Conservation (phyloP, 2,888 invertebrate species). For the Willowsia nigromaculata region DNA sequence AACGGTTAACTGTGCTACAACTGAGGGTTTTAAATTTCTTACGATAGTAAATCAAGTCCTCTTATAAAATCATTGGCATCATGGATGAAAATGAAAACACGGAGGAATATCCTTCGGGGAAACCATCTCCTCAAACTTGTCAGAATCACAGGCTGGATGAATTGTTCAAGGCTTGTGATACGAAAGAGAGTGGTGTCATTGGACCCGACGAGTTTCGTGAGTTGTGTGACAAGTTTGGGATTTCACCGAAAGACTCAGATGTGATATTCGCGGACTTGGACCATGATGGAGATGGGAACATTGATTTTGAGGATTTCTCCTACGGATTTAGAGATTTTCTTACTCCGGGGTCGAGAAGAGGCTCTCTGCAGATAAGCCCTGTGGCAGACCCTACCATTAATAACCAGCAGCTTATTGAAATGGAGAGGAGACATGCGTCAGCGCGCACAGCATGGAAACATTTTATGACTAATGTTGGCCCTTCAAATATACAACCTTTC, state of each 20-base stretch:
- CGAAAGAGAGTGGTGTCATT: conserved; percentile 81
- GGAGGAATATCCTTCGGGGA: background rate
- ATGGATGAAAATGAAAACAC: conserved; percentile 13
- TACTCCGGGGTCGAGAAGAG: conserved; percentile 78
- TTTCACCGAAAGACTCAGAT: conserved; percentile 80
- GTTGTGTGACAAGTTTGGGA: conserved; percentile 81
- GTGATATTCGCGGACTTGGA: conserved; percentile 82
- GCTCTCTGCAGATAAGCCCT: conserved; percentile 76
- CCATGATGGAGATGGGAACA: conserved; percentile 82
- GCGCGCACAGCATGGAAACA: conserved; percentile 80
- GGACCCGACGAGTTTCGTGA: conserved; percentile 81
- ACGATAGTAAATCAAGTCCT: too few species aligned
- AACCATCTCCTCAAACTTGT: background rate
- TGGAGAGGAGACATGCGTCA: conserved; percentile 79
- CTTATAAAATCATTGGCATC: too few species aligned
- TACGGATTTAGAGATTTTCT: conserved; percentile 81
- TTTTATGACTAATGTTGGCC: conserved; percentile 79
- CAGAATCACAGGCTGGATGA: conserved; percentile 79
- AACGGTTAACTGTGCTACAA: too few species aligned
- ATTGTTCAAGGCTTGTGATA: conserved; percentile 82
- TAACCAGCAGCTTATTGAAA: conserved; percentile 73
- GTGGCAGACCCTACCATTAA: conserved; percentile 47
- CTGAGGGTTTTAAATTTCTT: too few species aligned
- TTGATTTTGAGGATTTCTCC: conserved; percentile 82
- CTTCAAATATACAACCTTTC: conserved; percentile 79